Evolutionary conservation across 1,140 invertebrate genomes (phyloP), one percentile per base, ranked within the genome.

Genomic region (Hycleus cichorii): DNA sequence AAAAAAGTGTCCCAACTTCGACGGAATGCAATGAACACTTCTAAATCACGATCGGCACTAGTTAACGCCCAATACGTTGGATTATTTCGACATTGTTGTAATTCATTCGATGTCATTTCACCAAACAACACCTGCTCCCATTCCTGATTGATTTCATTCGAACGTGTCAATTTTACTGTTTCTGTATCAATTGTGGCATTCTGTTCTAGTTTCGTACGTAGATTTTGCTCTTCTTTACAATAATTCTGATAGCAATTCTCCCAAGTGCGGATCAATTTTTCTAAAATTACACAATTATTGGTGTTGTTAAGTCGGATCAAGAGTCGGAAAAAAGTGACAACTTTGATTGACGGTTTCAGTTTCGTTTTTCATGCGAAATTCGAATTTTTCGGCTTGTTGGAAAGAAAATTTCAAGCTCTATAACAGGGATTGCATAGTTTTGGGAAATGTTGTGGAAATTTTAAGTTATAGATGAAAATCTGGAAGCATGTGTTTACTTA

Each of bases 1-100:
- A 73, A 57, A 58, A 74, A 74, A n/a, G 72, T 74, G 54, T 74
- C 72, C 72, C 72, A 74, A 64, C 72, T 74, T 64, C 67, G 73
- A 54, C 72, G 61, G 46, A 73, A 71, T 0, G 71, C 72, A 44
- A 72, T 66, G 62, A 74, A 74, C 3, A 67, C 69, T 47, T 72
- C 71, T 38, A 68, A 46, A 56, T 72, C 66, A 4, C 68, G 59
- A 51, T 74, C 68, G 32, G 71, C 72, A 11, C 63, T 60, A 3
- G 70, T 72, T 24, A 74, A 52, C 26, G 65, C 70, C 69, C 66
- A 72, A 56, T 66, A 72, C 3, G 64, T 62, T 4, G 61, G 52
- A 49, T 70, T 42, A 6, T 42, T 42, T 42, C 40, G 5, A 11
- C 10, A 42, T 7, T 11, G 11, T 11, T 10, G 40, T 42, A 3